Evolutionary conservation across 2,113 vertebrate genomes (phyloP), one percentile per base, ranked within the genome.

Genomic region (Calypte anna): DNA sequence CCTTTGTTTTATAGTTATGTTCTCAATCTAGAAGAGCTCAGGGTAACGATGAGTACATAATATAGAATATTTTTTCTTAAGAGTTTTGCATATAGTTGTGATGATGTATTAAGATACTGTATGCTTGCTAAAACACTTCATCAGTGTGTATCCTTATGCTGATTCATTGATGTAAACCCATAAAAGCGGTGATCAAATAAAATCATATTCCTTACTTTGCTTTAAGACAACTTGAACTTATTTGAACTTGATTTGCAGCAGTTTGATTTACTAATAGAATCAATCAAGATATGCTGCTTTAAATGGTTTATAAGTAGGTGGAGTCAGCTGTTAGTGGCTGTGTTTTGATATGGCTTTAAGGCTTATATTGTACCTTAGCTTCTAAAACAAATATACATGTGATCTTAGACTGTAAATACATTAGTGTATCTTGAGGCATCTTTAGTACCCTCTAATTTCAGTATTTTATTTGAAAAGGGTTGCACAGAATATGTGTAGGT

Each of bases 1-100:
- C 58, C 44, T 78, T 90, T 84, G 57, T 55, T 77, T 94, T 8
- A 30, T 36, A 83, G 53, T 25, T 57, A 16, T 86, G 54, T 91
- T 95, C 14, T 86, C 30, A 76, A 58, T 91, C 23, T 77, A 73
- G 69, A 69, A 54, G 78, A 80, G 33, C n/a, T 61, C 6, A 13
- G 30, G n/a, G 50, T 91, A 80, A 50, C 53, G 81, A 55, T 44
- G 84, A 83, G 38, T 53, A 93, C 19, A 7, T 63, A 68, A 46
- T 82, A 58, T 36, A 7, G 50, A 61, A n/a, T 57, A 61, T 4
- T 8, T 89, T 58, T 31, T 94, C 5, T 40, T 40, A 67, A 31
- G 64, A 77, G 40, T 87, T 94, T 91, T 59, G 18, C 61, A 6
- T 63, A 6, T 16, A 44, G 80, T 57, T 68, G 4, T 54, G 50